Base-by-base conservation (phyloP, 2,113 vertebrate genomes). In the Elaphurus davidianus region DNA sequence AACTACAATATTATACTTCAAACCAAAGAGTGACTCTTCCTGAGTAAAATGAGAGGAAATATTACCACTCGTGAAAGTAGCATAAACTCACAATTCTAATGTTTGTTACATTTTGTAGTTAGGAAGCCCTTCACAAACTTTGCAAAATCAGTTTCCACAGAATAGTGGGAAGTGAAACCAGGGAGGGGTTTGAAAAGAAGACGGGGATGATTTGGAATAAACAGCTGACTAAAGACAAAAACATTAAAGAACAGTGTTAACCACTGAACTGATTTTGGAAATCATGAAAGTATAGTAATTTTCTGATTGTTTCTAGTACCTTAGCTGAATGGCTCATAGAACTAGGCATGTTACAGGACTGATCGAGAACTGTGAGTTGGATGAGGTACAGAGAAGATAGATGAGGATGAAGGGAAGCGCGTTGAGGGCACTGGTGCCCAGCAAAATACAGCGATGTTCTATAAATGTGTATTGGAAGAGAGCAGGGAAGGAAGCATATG, bases 1-100 rank as follows among this genome's bases (percentile, higher is more conserved):
- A 33, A 99, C 98, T 71, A 98, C 98, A 91, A 98, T 99, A 98
- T 99, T 99, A 55, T 99, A 97, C 92, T 99, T 99, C 79, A 99
- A 89, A 60, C 99, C 99, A 84, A 98, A 99, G 96, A 28, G 98
- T 99, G 25, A 99, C 98, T 87, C 99, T 99, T 96, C 99, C 99
- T 99, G 99, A 96, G 64, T 47, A 57, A 94, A 79, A 83, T 71
- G 17, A 84, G 19, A 16, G 50, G 30, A 91, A 30, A 82, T 9
- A 84, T 45, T 79, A 47, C 45, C 9, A 59, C 45, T 60, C 47
- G 33, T 85, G 85, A 82, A 59, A 79, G 28, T 45, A 25, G 30
- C 64, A 54, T 30, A 84, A 96, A 90, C 30, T 57, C 43, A 57
- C 28, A 88, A 78, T 76, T 83, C 60, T 78, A 81, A 67, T 62